Conservation (phyloP, 2,888 invertebrate genomes). For the Drepana falcataria region DNA sequence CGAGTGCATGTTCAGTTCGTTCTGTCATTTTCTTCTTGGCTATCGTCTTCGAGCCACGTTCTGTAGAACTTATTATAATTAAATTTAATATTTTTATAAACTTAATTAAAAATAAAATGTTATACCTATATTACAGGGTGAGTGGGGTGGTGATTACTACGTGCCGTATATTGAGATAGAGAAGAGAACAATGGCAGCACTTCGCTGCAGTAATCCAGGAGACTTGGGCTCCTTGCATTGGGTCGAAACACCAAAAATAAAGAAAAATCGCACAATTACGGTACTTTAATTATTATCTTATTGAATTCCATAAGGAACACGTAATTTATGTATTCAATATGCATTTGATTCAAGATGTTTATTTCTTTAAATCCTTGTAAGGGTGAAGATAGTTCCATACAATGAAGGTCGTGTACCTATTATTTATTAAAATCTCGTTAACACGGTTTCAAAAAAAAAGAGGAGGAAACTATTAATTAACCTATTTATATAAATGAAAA, state of each 20-base stretch:
- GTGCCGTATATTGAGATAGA: slow-evolving; percentile 9
- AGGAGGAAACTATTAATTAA: too few relatives aligned
- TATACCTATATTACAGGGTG: slow-evolving; percentile 10
- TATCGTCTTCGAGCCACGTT: too few relatives aligned
- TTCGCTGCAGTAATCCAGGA: slow-evolving; percentile 15
- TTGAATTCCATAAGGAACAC: not conserved
- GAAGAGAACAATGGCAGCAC: slow-evolving; percentile 3
- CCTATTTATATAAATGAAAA: too few relatives aligned
- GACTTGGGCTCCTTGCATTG: slow-evolving; percentile 23
- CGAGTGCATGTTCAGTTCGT: too few relatives aligned
- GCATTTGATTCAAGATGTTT: too few relatives aligned
- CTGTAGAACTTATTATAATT: not conserved
- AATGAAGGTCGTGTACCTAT: too few relatives aligned
- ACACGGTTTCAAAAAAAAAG: too few relatives aligned
- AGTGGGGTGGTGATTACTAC: slow-evolving; percentile 27
- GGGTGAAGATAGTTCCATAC: too few relatives aligned
- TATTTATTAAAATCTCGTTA: too few relatives aligned
- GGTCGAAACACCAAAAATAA: slow-evolving; percentile 13
- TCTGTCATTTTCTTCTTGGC: too few relatives aligned
- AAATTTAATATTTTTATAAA: not conserved
- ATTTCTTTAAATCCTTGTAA: too few relatives aligned
- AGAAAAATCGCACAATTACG: slow-evolving; percentile 13
- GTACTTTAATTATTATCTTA: slow-evolving; percentile 9
- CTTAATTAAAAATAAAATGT: not conserved
- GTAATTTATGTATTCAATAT: not conserved